Base-by-base conservation (phyloP, 1,140 invertebrate genomes). In the Calephelis virginiensis region DNA sequence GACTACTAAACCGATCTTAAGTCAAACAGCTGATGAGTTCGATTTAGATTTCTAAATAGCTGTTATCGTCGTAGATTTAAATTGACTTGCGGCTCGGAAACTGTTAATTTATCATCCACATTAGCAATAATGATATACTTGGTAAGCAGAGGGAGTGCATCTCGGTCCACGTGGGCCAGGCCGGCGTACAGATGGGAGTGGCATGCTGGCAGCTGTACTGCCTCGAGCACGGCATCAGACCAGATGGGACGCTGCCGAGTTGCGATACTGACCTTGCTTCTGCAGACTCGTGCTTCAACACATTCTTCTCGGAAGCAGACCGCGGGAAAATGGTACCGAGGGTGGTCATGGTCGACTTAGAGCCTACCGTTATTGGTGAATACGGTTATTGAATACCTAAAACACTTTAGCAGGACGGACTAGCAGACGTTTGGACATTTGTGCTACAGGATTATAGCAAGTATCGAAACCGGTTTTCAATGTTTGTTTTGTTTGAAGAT, bases 131-230 rank as follows among this genome's bases (percentile, higher is more conserved):
- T 40, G 38, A 28, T 60, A 61, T 40, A 49, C 12, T 61, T 40
- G 49, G 61, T 60, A 63, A 63, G 70, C 83, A 91, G 90, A 86
- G 87, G 81, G 96, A 97, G 91, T 96, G 95, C 86, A 95, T 97
- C 68, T 96, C 94, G 66, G 92, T 97, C 72, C 96, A 97, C 88
- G 93, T 97, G 69, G 96, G 96, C 9, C 96, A 97, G 91, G 96
- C 96, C 28, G 96, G 96, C 60, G 95, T 97, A 49, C 97, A 97
- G 91, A 97, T 97, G 82, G 96, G 96, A 59, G 96, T 96, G 89
- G 94, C 95, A 14, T 94, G 93, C 74, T 95, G 94, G 94, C 96
- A 97, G 88, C 92, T 97, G 50, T 97, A 96, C 89, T 97, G 96
- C 83, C 86, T 97, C 49, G 96, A 97, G 83, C 96, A 97, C 87